These are phyloP conservation scores for Hylaeus anthracinus DNA, from an alignment of 1,140 invertebrate genomes.

Conservation along the genomic window DNA sequence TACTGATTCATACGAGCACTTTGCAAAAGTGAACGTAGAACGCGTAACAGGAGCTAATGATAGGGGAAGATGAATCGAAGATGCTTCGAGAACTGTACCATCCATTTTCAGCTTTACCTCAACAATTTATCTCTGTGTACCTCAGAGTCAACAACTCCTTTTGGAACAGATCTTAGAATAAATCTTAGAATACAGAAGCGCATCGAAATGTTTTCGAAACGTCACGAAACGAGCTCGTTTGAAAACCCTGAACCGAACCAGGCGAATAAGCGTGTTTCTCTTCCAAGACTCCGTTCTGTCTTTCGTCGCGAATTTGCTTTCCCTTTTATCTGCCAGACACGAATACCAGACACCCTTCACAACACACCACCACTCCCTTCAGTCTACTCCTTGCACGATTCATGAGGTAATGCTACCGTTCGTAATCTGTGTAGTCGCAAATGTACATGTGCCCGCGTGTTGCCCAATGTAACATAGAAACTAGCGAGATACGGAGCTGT, in stretches of 20 bases:
- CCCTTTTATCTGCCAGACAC: background rate
- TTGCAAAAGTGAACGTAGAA: too few relatives aligned
- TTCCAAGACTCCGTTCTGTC: conserved; percentile 1
- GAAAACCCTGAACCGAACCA: too few relatives aligned
- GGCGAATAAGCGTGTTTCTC: too few relatives aligned
- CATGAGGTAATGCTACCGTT: conserved; percentile 21
- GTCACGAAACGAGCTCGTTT: background rate
- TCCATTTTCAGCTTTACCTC: too few relatives aligned
- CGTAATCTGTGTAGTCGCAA: conserved; percentile 19
- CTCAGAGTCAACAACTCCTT: too few relatives aligned
- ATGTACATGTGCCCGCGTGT: background rate
- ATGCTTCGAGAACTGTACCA: too few relatives aligned
- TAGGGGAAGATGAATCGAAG: too few relatives aligned
- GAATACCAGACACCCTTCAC: conserved; percentile 4
- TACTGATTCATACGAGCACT: too few relatives aligned
- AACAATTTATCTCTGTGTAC: too few relatives aligned
- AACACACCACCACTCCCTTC: background rate
- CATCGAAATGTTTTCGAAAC: conserved; percentile 1
- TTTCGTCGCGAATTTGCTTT: background rate
- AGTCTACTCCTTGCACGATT: conserved; percentile 31
- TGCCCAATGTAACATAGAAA: background rate
- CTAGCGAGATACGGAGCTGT: background rate
- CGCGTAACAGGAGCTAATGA: too few relatives aligned
- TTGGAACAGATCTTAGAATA: too few relatives aligned
- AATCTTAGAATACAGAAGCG: too few relatives aligned